These are phyloP conservation scores for Leuctra nigra DNA, from an alignment of 2,888 invertebrate genomes.

Conservation along the genomic window DNA sequence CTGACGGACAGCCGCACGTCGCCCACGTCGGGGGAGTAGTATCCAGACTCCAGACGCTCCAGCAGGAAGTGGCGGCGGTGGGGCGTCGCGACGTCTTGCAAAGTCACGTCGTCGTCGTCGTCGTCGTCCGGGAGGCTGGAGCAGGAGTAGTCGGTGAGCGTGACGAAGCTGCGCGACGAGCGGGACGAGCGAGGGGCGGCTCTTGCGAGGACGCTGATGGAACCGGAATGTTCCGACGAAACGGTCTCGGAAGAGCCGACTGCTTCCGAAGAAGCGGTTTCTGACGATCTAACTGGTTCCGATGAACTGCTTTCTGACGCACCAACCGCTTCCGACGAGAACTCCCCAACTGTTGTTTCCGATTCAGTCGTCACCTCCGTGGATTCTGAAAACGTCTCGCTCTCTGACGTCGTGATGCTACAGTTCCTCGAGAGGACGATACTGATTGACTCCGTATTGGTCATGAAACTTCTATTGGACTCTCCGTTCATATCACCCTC, in stretches of 20 bases:
- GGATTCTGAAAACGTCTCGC: too few relatives aligned
- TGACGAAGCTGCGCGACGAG: not conserved
- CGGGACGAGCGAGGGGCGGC: not conserved
- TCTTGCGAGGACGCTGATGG: not conserved
- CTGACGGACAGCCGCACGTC: conserved; percentile 15
- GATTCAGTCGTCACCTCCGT: not conserved
- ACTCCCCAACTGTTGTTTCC: not conserved
- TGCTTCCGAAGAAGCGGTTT: too few relatives aligned
- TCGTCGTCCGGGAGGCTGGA: not conserved
- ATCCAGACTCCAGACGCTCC: conserved; percentile 5
- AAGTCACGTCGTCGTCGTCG: not conserved
- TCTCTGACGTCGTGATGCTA: too few relatives aligned
- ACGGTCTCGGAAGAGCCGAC: not conserved
- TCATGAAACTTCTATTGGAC: not conserved
- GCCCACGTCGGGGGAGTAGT: conserved; percentile 10
- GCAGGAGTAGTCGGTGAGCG: not conserved
- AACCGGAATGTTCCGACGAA: not conserved
- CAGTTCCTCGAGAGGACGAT: not conserved
- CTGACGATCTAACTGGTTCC: too few relatives aligned
- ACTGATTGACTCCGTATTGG: not conserved
- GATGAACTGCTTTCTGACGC: not conserved
- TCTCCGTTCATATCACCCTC: not conserved
- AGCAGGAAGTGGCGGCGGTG: conserved; percentile 1
- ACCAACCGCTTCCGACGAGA: not conserved
- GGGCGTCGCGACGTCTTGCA: not conserved